Evolutionary conservation across 1,140 invertebrate genomes (phyloP), one percentile per base, ranked within the genome.

Genomic region (Neodiprion virginianus): DNA sequence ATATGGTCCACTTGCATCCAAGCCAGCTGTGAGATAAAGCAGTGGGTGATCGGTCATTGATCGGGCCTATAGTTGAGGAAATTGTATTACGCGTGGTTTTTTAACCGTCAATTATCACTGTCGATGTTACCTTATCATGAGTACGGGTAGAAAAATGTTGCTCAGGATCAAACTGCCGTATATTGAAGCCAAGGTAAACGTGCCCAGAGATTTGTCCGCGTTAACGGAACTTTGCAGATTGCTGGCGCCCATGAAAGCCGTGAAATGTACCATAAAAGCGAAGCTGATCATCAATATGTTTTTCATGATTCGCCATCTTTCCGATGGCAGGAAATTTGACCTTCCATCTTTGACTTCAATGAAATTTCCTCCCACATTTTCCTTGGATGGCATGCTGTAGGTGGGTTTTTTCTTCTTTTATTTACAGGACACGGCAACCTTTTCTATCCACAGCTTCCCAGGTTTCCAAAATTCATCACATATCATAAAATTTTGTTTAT

Each of bases 1-100:
- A 92, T 77, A 98, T 92, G 0, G 97, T 95, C 93, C 96, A 95
- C 87, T 98, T 98, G 82, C 90, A 98, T 72, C 90, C 93, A 65
- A 95, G 88, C 92, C 92, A 94, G 87, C 94, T 95, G 89, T 73
- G 86, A 71, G 67, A 77, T 5, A 40, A 61, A 61, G 8, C n/a
- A 61, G 11, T 61, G 11, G 53, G 53, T 61, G 11, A 61, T 61
- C 5, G 53, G 53, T 61, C 53, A 61, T 61, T 61, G 53, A 61
- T 61, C 17, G 17, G 17, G 17, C 17, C 17, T 21, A 21, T 21
- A 21, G 17, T 21, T 21, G 17, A 21, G 17, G 17, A 21, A 21
- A 21, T 21, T 21, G 17, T 21, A 21, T 21, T 21, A 21, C 17
- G 17, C 1, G 17, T 21, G 17, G 28, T 40, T 40, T 40, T 4